Percentiles rank a stretch among this genome's conserved stretches.
Conservation (phyloP, 35 echinoderm and acorn worm species). For the Ophioderma brevispina region DNA sequence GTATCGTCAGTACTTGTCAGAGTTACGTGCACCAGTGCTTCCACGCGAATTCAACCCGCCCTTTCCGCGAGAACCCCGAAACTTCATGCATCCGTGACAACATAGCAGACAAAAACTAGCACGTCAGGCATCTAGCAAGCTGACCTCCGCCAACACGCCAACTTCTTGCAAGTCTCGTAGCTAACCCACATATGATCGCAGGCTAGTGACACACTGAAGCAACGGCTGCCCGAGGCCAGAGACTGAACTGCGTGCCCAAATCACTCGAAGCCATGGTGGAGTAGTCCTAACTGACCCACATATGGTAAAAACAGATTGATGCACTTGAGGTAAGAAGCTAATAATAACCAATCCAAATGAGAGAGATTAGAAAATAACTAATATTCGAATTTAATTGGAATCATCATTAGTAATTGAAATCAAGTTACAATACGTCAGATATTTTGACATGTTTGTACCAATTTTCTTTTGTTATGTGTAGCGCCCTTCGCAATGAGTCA, state of each 20-base stretch:
- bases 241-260: slow-evolving; percentile 50
- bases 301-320: slow-evolving; percentile 84
- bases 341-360: too few species aligned
- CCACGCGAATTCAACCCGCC: slow-evolving; percentile 64
- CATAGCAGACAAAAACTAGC: slow-evolving; percentile 54
- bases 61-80: slow-evolving; percentile 82
- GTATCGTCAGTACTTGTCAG: slow-evolving; percentile 64
- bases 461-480: background rate
- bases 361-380: too few species aligned
- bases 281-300: slow-evolving; percentile 37
- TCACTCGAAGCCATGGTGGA: slow-evolving; percentile 64
- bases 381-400: too few species aligned
- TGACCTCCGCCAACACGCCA: slow-evolving; percentile 49
- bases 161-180: slow-evolving; percentile 59
- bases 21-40: slow-evolving; percentile 69
- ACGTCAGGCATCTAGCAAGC: slow-evolving; percentile 64
- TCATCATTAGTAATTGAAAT: too few species aligned
- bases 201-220: slow-evolving; percentile 36
- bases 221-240: slow-evolving; percentile 87
- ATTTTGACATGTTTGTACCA: too few species aligned
- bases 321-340: slow-evolving; percentile 81
- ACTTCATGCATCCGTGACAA: slow-evolving; percentile 64
- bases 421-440: too few species aligned
- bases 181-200: slow-evolving; percentile 49
- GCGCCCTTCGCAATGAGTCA: slow-evolving; percentile 82